These are phyloP conservation scores for Hafferia zeledoni DNA, from an alignment of 2,797 vertebrate genomes.

Conservation along the genomic window DNA sequence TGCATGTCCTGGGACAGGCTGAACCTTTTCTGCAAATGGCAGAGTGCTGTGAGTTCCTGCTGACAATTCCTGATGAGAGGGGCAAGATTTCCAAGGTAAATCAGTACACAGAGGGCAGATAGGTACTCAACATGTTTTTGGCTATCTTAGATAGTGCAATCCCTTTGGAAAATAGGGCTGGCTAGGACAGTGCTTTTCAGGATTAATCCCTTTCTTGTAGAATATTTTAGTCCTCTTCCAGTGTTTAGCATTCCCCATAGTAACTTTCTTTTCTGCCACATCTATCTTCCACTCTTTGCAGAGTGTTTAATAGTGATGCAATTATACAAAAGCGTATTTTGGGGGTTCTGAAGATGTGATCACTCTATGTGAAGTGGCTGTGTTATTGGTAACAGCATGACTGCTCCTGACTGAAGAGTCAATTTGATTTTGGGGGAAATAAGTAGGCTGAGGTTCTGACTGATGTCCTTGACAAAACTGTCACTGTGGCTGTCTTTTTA, in stretches of 20 bases:
- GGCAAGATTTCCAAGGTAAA: not conserved
- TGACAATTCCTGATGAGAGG: not conserved
- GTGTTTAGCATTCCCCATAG: not conserved
- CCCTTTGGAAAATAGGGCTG: not conserved
- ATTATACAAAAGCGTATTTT: not conserved
- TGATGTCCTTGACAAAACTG: not conserved
- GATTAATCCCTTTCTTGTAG: not conserved
- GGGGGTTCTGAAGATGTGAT: not conserved
- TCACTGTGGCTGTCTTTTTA: not conserved
- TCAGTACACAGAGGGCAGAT: not conserved
- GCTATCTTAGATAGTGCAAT: not conserved
- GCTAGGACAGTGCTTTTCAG: not conserved
- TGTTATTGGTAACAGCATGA: not conserved
- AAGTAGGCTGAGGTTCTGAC: not conserved
- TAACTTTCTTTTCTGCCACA: not conserved
- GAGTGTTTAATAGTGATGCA: not conserved
- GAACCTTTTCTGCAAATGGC: not conserved
- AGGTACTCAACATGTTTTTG: not conserved
- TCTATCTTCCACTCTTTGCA: not conserved
- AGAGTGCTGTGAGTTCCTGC: not conserved
- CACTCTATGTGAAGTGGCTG: not conserved
- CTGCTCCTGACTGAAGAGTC: not conserved
- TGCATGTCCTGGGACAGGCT: not conserved
- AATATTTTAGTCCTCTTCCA: not conserved
- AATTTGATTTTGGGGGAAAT: not conserved